These are phyloP conservation scores for Andrena marginata DNA, from an alignment of 2,888 invertebrate species.

Conservation along the genomic window DNA sequence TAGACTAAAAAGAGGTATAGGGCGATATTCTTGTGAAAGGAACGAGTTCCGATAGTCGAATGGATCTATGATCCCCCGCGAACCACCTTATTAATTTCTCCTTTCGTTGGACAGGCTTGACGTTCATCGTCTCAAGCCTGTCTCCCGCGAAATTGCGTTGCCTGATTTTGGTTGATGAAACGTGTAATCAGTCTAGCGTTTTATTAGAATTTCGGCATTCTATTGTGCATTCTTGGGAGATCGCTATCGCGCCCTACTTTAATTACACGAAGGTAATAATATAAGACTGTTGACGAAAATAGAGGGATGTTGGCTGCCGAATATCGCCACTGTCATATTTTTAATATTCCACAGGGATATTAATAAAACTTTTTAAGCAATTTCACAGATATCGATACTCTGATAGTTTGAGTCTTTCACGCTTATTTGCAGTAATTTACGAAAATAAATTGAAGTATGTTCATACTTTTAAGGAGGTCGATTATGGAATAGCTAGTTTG, in stretches of 20 bases:
- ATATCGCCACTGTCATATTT: not conserved
- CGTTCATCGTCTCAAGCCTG: conserved; percentile 40
- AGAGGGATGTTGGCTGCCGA: conserved; percentile 13
- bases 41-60: conserved; percentile 62
- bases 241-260: conserved; percentile 62
- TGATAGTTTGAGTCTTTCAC: too few species aligned
- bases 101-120: conserved; percentile 27
- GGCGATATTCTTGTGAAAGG: conserved; percentile 23
- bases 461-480: too few species aligned
- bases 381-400: too few species aligned
- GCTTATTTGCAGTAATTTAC: too few species aligned
- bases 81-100: conserved; percentile 64
- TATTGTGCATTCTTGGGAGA: conserved; percentile 27
- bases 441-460: too few species aligned
- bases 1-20: conserved; percentile 22
- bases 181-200: conserved; percentile 20
- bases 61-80: conserved; percentile 53
- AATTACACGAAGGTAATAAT: conserved; percentile 40
- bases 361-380: not conserved
- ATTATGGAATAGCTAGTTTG: too few species aligned
- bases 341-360: not conserved
- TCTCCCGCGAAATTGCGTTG: conserved; percentile 30
- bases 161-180: conserved; percentile 31
- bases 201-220: conserved; percentile 42
- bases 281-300: conserved; percentile 34